Conservation (phyloP, 1,140 invertebrate genomes). For the Drosophila nebulosa region DNA sequence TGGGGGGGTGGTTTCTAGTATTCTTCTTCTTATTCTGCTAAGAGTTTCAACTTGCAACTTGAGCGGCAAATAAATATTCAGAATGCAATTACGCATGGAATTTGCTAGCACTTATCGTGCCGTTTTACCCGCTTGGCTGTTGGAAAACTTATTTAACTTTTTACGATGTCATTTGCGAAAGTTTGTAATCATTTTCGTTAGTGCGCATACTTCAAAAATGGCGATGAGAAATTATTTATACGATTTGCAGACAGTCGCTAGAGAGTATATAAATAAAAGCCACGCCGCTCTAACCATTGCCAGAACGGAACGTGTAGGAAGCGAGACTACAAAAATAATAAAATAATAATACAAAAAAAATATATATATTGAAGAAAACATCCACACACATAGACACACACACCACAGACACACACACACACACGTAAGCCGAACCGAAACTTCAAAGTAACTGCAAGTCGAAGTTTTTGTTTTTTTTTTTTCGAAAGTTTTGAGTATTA, state of each 20-base stretch:
- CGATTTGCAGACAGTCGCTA: slow-evolving; percentile 59
- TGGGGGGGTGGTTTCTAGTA: neutral
- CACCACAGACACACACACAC: neutral
- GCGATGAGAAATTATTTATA: slow-evolving; percentile 67
- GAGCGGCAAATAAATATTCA: slow-evolving; percentile 60
- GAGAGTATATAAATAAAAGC: slow-evolving; percentile 52
- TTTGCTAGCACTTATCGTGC: slow-evolving; percentile 63
- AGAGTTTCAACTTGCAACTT: slow-evolving; percentile 8
- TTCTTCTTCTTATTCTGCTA: neutral
- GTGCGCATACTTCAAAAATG: slow-evolving; percentile 64
- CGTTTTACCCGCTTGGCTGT: slow-evolving; percentile 37
- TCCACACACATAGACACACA: neutral
- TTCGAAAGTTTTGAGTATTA: slow-evolving; percentile 36
- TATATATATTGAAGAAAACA: neutral
- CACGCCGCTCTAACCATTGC: neutral
- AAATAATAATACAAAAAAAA: neutral
- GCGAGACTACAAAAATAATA: neutral
- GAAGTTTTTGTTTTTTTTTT: slow-evolving; percentile 43
- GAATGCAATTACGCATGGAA: slow-evolving; percentile 74
- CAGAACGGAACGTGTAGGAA: neutral
- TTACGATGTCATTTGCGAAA: slow-evolving; percentile 72
- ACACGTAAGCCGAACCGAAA: slow-evolving; percentile 8
- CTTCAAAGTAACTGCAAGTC: slow-evolving; percentile 34
- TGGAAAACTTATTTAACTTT: slow-evolving; percentile 72
- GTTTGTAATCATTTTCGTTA: slow-evolving; percentile 75